Conservation (phyloP, 2,888 invertebrate species). For the Pasiphila rectangulata region DNA sequence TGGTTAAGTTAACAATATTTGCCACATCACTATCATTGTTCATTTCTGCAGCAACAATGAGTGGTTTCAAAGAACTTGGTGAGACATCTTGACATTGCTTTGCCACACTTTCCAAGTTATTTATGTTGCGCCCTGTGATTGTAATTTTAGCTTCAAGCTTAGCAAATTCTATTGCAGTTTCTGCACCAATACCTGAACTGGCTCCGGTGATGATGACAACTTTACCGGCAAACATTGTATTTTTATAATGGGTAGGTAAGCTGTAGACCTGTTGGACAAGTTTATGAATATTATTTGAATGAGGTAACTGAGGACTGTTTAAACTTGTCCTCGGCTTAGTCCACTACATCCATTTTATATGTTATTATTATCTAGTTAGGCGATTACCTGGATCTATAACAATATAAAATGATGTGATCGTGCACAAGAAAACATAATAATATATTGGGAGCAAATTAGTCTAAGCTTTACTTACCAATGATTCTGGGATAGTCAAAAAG, state of each 20-base stretch:
- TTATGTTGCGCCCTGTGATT: constrained; percentile 85
- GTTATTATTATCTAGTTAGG: too few species aligned
- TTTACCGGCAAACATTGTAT: constrained; percentile 77
- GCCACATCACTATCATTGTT: constrained; percentile 85
- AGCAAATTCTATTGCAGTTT: constrained; percentile 85
- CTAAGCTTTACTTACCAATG: too few species aligned
- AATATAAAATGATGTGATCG: too few species aligned
- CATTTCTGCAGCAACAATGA: constrained; percentile 83
- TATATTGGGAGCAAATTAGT: too few species aligned
- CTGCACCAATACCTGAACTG: constrained; percentile 88
- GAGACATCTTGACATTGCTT: constrained; percentile 75
- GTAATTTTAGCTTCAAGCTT: constrained; percentile 83
- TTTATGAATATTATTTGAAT: neutral
- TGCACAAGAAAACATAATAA: too few species aligned
- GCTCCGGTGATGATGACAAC: constrained; percentile 85
- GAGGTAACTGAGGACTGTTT: neutral
- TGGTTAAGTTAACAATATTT: constrained; percentile 83
- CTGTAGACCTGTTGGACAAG: neutral
- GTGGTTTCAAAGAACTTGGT: constrained; percentile 63
- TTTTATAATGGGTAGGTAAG: too few species aligned
- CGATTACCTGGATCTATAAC: too few species aligned
- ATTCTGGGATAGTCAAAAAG: too few species aligned
- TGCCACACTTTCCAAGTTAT: constrained; percentile 84
- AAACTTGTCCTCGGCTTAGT: too few species aligned
- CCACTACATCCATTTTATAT: too few species aligned